phyloP scores from a whole-genome alignment of 1,140 invertebrate species.

The Fragariocoptes setiger region DNA sequence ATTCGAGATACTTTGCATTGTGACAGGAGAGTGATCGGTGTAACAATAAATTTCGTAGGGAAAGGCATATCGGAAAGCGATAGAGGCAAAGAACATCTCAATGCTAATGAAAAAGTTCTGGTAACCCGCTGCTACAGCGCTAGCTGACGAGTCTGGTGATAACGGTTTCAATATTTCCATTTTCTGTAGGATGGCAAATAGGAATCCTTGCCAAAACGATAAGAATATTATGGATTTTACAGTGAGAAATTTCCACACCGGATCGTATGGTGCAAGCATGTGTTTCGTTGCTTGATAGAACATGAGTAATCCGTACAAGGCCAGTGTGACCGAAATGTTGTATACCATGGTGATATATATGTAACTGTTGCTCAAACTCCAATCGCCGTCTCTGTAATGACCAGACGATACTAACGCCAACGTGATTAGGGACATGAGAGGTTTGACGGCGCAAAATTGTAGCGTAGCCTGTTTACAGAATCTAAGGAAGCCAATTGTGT shows the following conservation, averaged over 20 bases:
- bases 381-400: conserved; percentile 60
- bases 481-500: conserved; percentile 89
- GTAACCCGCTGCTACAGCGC: conserved; percentile 93
- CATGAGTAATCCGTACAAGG: conserved; percentile 81
- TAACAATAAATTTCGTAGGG: conserved; percentile 21
- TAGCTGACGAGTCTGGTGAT: conserved; percentile 22
- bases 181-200: not conserved
- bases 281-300: conserved; percentile 94
- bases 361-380: conserved; percentile 74
- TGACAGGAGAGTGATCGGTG: conserved; percentile 58
- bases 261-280: conserved; percentile 79
- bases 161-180: not conserved
- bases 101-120: conserved; percentile 98
- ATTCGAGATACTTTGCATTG: conserved; percentile 93
- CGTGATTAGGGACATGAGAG: conserved; percentile 85
- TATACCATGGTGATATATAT: conserved; percentile 94
- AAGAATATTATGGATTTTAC: conserved; percentile 98
- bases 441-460: conserved; percentile 94
- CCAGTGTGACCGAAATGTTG: conserved; percentile 83
- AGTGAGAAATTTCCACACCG: conserved; percentile 92
- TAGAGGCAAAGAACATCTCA: conserved; percentile 90
- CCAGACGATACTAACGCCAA: conserved; percentile 76
- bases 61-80: conserved; percentile 86
- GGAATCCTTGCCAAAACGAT: conserved; percentile 92
- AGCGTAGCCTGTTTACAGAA: conserved; percentile 93